A percentile compares a stretch with the other conserved stretches of the same genome.
Conservation (phyloP, 2,113 vertebrate genomes). For the Bambusicola thoracicus region DNA sequence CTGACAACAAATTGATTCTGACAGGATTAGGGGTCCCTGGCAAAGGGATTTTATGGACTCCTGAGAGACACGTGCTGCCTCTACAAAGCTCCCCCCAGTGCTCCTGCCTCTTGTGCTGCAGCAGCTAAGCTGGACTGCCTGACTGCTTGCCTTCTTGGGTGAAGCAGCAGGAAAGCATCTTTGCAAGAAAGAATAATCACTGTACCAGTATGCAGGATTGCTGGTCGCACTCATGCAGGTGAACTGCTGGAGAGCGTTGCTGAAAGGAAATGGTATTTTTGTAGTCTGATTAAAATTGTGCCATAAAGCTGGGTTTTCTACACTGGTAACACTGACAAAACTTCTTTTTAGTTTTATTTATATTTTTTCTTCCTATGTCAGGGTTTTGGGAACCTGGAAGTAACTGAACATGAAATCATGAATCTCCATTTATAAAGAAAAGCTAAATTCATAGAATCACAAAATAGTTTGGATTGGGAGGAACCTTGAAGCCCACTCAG, state of each 20-base stretch:
- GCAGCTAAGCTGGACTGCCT: background rate
- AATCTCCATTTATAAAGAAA: background rate
- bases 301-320: background rate
- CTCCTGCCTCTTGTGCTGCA: rapidly evolving
- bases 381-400: background rate
- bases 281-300: background rate
- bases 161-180: background rate
- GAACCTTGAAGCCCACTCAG: background rate
- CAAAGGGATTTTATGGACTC: background rate
- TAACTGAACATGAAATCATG: background rate
- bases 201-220: background rate
- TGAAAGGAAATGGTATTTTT: background rate
- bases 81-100: rapidly evolving
- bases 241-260: background rate
- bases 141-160: background rate
- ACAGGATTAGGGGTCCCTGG: background rate
- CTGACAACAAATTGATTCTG: constrained; percentile 18
- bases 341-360: background rate
- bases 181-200: background rate
- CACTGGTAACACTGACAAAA: background rate
- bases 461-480: background rate
- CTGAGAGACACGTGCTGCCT: background rate
- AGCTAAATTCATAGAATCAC: background rate
- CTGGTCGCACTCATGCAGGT: background rate
- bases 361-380: background rate